Conservation (phyloP, 1,140 invertebrate species). For the Drosophila nikananu region DNA sequence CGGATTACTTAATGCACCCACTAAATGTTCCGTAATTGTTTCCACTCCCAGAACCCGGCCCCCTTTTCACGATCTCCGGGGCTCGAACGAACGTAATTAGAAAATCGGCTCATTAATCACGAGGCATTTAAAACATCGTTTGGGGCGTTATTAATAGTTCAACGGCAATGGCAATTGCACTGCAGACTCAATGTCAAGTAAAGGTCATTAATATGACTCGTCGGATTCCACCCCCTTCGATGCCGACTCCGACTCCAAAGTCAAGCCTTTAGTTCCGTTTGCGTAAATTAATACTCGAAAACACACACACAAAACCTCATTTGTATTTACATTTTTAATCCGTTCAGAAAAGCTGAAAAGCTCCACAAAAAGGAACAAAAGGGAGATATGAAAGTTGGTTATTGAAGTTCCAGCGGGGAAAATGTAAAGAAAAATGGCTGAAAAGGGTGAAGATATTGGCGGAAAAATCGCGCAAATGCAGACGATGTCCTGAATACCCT, state of each 20-base stretch:
- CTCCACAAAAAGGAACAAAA: conserved; percentile 10
- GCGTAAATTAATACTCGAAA: conserved; percentile 57
- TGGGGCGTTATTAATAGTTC: conserved; percentile 71
- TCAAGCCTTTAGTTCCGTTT: conserved; percentile 62
- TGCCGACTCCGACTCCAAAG: conserved; percentile 17
- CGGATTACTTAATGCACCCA: conserved; percentile 25
- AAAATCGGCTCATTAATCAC: conserved; percentile 72
- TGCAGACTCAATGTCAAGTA: conserved; percentile 63
- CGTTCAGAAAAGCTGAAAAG: conserved; percentile 19
- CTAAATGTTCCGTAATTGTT: conserved; percentile 34
- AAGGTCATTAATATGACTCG: conserved; percentile 69
- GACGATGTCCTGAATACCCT: not conserved
- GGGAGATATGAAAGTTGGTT: conserved; percentile 58
- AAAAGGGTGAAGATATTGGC: not conserved
- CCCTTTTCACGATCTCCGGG: conserved; percentile 1
- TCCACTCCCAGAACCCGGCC: not conserved
- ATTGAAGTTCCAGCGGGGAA: conserved; percentile 58
- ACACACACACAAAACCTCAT: conserved; percentile 14
- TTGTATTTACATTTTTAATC: conserved; percentile 51
- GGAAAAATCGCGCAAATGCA: not conserved
- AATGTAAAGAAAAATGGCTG: not conserved
- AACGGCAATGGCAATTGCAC: conserved; percentile 49
- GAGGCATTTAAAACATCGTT: conserved; percentile 70
- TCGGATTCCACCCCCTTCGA: not conserved
- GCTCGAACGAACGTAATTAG: conserved; percentile 58